A percentile compares a stretch with the other conserved stretches of the same genome.
phyloP scores from a whole-genome alignment of 2,888 invertebrate genomes.

The Slavum lentiscoides region DNA sequence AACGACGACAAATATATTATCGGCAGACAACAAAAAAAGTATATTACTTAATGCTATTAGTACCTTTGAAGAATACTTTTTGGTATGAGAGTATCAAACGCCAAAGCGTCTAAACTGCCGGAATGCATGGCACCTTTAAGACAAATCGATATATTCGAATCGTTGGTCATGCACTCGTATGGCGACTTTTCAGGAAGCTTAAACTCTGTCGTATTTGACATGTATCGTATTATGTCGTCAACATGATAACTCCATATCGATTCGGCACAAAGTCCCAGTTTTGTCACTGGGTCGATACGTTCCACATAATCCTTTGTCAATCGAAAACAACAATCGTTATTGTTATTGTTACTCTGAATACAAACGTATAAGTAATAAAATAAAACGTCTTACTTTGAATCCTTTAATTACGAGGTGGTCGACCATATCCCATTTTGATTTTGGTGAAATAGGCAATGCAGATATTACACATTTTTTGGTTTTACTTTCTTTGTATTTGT shows the following conservation, averaged over 20 bases:
- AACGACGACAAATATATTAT: no score
- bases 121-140: constrained; percentile 73
- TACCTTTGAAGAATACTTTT: constrained; percentile 91
- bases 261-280: constrained; percentile 75
- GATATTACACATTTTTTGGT: constrained; percentile 79
- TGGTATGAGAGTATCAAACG: constrained; percentile 94
- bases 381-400: constrained; percentile 67
- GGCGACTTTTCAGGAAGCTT: constrained; percentile 88
- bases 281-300: constrained; percentile 89
- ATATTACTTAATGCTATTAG: neutral
- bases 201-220: constrained; percentile 59
- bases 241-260: constrained; percentile 92
- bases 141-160: constrained; percentile 63
- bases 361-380: neutral
- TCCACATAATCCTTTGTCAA: constrained; percentile 76
- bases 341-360: neutral
- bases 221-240: constrained; percentile 69
- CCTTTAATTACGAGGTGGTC: constrained; percentile 88
- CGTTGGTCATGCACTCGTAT: constrained; percentile 88
- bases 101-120: constrained; percentile 87
- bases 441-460: constrained; percentile 85
- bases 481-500: constrained; percentile 69
- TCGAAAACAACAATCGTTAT: no score
- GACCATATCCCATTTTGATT: constrained; percentile 92
- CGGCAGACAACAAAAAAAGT: neutral